A percentile compares a stretch with the other conserved stretches of the same genome.
phyloP scores from a whole-genome alignment of 2,888 invertebrate species.

The Ditula angustiorana region DNA sequence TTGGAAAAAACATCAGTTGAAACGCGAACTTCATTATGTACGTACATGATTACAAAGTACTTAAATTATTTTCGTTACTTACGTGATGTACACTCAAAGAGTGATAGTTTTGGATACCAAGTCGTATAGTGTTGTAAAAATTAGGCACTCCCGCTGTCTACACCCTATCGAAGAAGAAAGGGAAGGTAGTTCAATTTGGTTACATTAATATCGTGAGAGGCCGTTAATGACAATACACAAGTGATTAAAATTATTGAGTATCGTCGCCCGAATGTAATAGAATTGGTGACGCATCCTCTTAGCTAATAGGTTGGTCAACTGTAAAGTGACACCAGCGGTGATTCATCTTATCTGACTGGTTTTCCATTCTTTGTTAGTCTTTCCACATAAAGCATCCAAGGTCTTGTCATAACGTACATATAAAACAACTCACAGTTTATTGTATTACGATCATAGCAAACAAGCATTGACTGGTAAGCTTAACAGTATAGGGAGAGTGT shows the following conservation, averaged over 20 bases:
- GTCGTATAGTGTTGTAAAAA: slow-evolving; percentile 71
- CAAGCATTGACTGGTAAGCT: slow-evolving; percentile 9
- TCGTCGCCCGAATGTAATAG: slow-evolving; percentile 49
- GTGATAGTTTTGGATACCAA: slow-evolving; percentile 67
- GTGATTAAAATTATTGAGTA: slow-evolving; percentile 32
- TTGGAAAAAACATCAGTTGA: slow-evolving; percentile 51
- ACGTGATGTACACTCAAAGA: slow-evolving; percentile 66
- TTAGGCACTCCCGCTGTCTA: slow-evolving; percentile 70
- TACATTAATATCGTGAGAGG: background rate
- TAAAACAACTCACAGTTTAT: background rate
- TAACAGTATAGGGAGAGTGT: background rate
- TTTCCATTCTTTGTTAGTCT: slow-evolving; percentile 44
- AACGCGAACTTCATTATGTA: slow-evolving; percentile 46
- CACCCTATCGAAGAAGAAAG: slow-evolving; percentile 73
- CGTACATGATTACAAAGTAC: slow-evolving; percentile 31
- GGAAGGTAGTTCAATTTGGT: slow-evolving; percentile 57
- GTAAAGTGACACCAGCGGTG: slow-evolving; percentile 68
- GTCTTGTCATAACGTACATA: slow-evolving; percentile 11
- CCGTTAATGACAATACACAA: slow-evolving; percentile 19
- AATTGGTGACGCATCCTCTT: slow-evolving; percentile 68
- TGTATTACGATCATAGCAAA: background rate
- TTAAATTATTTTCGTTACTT: background rate
- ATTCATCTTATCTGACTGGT: slow-evolving; percentile 60
- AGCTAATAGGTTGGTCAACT: slow-evolving; percentile 69
- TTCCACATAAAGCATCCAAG: slow-evolving; percentile 28